phyloP scores from a whole-genome alignment of 2,113 vertebrate genomes.

The Sinocyclocheilus anshuiensis region DNA sequence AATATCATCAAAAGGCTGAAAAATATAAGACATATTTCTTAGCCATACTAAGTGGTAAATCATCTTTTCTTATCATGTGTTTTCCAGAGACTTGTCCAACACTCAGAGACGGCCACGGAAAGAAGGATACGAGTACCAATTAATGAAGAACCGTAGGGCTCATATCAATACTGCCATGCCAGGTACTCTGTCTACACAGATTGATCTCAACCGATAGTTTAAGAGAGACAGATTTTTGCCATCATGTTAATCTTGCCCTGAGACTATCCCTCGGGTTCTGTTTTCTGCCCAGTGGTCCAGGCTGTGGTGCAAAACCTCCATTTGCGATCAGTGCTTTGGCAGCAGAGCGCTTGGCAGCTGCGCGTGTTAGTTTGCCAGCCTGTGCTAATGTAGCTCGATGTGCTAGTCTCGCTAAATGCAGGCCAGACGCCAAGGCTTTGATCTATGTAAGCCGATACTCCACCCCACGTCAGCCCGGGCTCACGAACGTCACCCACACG shows the following conservation, averaged over 20 bases:
- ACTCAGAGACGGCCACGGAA: conserved; percentile 80
- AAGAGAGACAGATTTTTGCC: not conserved
- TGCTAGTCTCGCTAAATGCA: conserved; percentile 31
- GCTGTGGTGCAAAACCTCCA: conserved; percentile 29
- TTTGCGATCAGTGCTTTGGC: conserved; percentile 46
- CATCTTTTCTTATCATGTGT: not conserved
- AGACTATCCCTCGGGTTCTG: not conserved
- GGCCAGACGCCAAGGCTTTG: conserved; percentile 51
- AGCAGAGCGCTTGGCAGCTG: conserved; percentile 48
- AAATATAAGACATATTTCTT: not conserved
- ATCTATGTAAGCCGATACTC: conserved; percentile 61
- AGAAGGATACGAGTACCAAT: conserved; percentile 90
- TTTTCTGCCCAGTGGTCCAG: conserved; percentile 34
- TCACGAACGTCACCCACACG: conserved; percentile 58
- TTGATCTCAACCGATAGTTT: not conserved
- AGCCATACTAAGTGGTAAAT: not conserved
- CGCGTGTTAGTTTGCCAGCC: conserved; percentile 34
- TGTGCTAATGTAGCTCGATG: conserved; percentile 26
- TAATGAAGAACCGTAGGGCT: conserved; percentile 87
- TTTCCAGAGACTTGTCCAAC: conserved; percentile 83
- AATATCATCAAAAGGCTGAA: not conserved
- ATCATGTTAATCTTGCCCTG: conserved; percentile 6
- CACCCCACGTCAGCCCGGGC: conserved; percentile 56
- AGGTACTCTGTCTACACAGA: conserved; percentile 74
- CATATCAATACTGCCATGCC: conserved; percentile 82